Evolutionary conservation across 2,888 invertebrate genomes (phyloP).

Genomic region (Philereme transversata): DNA sequence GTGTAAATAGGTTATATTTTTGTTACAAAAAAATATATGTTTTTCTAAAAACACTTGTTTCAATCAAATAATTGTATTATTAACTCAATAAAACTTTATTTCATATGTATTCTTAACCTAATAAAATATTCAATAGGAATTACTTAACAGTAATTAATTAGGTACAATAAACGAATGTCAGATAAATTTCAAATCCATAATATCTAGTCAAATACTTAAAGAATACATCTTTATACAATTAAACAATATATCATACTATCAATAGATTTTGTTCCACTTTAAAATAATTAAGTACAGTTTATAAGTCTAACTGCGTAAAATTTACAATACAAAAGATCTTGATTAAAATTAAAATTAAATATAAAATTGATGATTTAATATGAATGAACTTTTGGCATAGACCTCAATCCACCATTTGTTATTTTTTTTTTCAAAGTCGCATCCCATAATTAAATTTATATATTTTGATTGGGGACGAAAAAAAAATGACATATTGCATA

Average conservation of each 20-base stretch:
- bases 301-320: neutral
- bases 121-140: conserved; percentile 40
- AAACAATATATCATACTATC: conserved; percentile 8
- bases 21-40: conserved; percentile 64
- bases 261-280: conserved; percentile 25
- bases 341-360: neutral
- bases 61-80: conserved; percentile 28
- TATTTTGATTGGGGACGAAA: too few species aligned
- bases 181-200: conserved; percentile 22
- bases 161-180: conserved; percentile 25
- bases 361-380: neutral
- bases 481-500: too few species aligned
- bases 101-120: conserved; percentile 31
- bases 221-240: neutral
- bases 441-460: too few species aligned
- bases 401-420: too few species aligned
- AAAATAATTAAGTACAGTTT: conserved; percentile 26
- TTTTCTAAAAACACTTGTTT: conserved; percentile 47
- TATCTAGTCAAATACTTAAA: conserved; percentile 19
- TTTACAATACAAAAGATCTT: neutral
- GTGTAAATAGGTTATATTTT: conserved; percentile 71
- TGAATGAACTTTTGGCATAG: too few species aligned
- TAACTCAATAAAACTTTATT: conserved; percentile 36
- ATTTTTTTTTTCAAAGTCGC: too few species aligned
- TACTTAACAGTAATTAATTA: conserved; percentile 38